Percentiles rank a stretch among this genome's conserved stretches.
Evolutionary conservation across 1,140 invertebrate genomes (phyloP).

Genomic region (Orussus abietinus): DNA sequence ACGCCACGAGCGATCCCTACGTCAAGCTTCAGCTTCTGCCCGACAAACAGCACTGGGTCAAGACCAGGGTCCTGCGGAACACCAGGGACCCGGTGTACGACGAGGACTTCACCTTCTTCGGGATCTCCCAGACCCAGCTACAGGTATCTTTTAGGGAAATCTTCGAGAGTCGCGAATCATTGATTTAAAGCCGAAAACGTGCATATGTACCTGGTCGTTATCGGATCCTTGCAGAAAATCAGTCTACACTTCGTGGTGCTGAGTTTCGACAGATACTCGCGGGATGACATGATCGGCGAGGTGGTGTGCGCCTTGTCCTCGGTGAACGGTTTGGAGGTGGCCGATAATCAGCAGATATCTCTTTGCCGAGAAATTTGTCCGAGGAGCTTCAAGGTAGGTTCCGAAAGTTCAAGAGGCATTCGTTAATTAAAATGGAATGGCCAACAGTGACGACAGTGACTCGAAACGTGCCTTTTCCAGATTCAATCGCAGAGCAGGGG

Average conservation of each 20-base stretch:
- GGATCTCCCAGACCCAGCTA: constrained; percentile 79
- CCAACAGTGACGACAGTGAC: too few relatives aligned
- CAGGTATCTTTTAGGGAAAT: constrained; percentile 42
- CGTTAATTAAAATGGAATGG: constrained; percentile 5
- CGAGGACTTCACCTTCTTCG: constrained; percentile 96
- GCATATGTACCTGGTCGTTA: too few relatives aligned
- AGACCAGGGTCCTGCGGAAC: constrained; percentile 89
- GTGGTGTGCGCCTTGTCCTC: constrained; percentile 82
- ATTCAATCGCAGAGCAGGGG: constrained; percentile 84
- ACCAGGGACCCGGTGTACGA: constrained; percentile 91
- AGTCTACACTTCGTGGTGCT: constrained; percentile 92
- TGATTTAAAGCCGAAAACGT: too few relatives aligned
- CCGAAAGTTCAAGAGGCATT: constrained; percentile 2
- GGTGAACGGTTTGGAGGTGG: constrained; percentile 70
- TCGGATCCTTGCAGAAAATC: constrained; percentile 64
- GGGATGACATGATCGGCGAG: constrained; percentile 96
- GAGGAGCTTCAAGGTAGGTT: constrained; percentile 74
- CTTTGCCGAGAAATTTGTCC: constrained; percentile 82
- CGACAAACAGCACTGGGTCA: constrained; percentile 93
- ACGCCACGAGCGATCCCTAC: constrained; percentile 81
- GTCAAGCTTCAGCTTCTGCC: constrained; percentile 91
- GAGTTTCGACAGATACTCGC: constrained; percentile 95
- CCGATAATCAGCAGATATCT: constrained; percentile 72
- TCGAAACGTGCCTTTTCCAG: too few relatives aligned
- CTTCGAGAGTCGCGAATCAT: constrained; percentile 8